Evolutionary conservation across 2,888 invertebrate genomes (phyloP).

Genomic region (Deilephila elpenor): DNA sequence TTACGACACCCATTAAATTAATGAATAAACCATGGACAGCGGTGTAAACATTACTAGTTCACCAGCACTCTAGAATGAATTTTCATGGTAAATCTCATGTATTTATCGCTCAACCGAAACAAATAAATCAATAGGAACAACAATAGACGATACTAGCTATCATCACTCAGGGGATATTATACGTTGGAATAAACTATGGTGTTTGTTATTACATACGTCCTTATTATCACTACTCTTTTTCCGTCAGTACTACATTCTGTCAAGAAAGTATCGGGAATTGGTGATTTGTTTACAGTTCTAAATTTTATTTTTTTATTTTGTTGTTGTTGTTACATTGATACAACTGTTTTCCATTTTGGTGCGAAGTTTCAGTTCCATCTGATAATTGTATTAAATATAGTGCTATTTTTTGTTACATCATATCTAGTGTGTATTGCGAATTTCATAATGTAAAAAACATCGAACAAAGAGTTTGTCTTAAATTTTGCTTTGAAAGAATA

Average conservation of each 20-base stretch:
- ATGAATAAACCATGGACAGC: constrained; percentile 13
- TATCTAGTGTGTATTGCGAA: too few species aligned
- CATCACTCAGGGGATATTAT: background rate
- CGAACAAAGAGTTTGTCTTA: too few species aligned
- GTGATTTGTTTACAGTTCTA: too few species aligned
- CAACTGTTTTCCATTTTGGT: too few species aligned
- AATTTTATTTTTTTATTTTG: too few species aligned
- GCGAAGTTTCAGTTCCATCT: too few species aligned
- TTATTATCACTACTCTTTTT: background rate
- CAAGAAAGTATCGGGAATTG: too few species aligned
- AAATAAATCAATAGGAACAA: background rate
- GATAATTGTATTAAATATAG: too few species aligned
- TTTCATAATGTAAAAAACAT: too few species aligned
- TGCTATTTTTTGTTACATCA: too few species aligned
- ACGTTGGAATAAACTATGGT: background rate
- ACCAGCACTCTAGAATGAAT: background rate
- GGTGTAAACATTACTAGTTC: background rate
- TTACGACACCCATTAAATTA: constrained; percentile 21
- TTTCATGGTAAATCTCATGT: background rate
- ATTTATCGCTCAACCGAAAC: background rate
- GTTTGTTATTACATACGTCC: background rate
- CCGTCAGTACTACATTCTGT: background rate
- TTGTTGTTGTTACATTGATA: too few species aligned
- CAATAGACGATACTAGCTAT: background rate
- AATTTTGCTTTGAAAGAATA: too few species aligned